These are phyloP conservation scores for Todiramphus saurophagus DNA, from an alignment of 2,113 vertebrate species.

Conservation along the genomic window DNA sequence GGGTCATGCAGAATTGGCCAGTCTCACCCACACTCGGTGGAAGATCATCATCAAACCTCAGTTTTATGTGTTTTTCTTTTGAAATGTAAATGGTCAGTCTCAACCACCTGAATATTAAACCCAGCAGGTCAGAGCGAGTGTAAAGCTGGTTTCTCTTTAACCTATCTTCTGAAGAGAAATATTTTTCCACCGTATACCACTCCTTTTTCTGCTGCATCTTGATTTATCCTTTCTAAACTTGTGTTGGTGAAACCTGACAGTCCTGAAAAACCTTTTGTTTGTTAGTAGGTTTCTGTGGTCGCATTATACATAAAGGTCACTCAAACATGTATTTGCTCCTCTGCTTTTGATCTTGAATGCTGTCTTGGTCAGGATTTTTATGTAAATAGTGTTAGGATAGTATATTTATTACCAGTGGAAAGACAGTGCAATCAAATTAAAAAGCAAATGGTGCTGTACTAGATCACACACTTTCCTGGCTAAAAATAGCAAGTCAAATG, in stretches of 20 bases:
- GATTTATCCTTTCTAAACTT: constrained; percentile 48
- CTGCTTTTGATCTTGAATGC: constrained; percentile 43
- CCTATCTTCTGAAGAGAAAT: background rate
- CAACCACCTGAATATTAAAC: background rate
- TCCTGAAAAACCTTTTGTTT: constrained; percentile 44
- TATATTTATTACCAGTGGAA: constrained; percentile 59
- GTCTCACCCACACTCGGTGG: background rate
- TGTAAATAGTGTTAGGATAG: constrained; percentile 52
- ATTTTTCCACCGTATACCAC: background rate
- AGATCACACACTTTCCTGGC: background rate
- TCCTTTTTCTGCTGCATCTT: background rate
- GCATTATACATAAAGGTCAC: constrained; percentile 14
- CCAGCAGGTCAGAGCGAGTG: background rate
- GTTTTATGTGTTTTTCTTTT: background rate
- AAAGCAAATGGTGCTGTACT: constrained; percentile 34
- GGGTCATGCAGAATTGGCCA: background rate
- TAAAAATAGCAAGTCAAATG: constrained; percentile 52
- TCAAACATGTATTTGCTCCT: constrained; percentile 51
- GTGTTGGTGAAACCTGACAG: constrained; percentile 22
- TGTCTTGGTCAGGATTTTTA: constrained; percentile 41
- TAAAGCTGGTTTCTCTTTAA: background rate
- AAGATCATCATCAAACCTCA: background rate
- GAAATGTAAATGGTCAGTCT: constrained; percentile 42
- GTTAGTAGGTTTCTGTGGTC: constrained; percentile 13
- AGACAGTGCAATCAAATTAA: constrained; percentile 13